Percentiles rank a stretch among this genome's conserved stretches.
These are phyloP conservation scores for Theonella swinhoei DNA, from an alignment of 37 sponge, comb jelly and placozoan genomes.

Conservation along the genomic window DNA sequence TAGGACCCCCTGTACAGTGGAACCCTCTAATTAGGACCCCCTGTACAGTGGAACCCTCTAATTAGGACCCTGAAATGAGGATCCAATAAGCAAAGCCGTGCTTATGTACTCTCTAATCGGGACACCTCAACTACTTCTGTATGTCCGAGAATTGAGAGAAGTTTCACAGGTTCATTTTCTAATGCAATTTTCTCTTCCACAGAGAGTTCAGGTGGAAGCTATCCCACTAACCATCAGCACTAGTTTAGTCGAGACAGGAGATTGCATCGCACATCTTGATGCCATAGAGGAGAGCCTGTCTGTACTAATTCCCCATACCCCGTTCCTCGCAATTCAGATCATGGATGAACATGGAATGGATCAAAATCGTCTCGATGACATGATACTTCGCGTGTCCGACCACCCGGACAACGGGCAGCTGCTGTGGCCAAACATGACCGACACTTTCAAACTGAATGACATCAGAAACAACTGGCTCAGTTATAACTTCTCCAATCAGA, in stretches of 20 bases:
- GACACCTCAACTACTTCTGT: no score
- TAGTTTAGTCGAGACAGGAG: neutral
- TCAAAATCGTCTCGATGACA: neutral
- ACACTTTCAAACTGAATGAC: constrained; percentile 1
- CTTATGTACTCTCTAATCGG: no score
- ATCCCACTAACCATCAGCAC: neutral
- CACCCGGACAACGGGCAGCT: neutral
- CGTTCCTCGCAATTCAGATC: neutral
- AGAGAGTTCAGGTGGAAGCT: neutral
- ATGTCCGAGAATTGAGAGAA: no score
- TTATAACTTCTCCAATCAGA: constrained; percentile 4
- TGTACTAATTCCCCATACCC: neutral
- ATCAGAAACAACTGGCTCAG: neutral
- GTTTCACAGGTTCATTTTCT: no score
- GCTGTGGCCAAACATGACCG: neutral
- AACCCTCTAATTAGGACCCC: no score
- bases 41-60: no score
- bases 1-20: no score
- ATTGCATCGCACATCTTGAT: neutral
- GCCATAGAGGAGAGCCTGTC: neutral
- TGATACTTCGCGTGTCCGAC: neutral
- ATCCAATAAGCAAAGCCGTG: no score
- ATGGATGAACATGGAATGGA: neutral
- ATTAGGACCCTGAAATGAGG: no score
- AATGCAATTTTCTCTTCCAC: neutral